Evolutionary conservation across 2,888 invertebrate species (phyloP), one percentile per base, ranked within the genome.

Genomic region (Tenthredo livida): DNA sequence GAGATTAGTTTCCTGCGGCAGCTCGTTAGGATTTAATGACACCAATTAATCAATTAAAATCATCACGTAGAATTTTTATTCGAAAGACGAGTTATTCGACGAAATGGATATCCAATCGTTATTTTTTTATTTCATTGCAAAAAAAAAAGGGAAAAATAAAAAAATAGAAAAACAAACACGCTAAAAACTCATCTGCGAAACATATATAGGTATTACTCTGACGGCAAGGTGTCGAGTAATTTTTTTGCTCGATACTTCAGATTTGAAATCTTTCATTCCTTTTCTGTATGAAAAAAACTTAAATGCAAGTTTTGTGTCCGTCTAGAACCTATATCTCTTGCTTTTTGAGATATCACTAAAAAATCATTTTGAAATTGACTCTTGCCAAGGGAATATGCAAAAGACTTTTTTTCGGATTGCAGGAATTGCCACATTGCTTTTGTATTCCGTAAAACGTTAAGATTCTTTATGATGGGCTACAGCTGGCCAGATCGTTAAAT

Each of bases 1-100:
- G 58, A 80, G 80, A 80, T 80, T 80, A 61, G 80, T 80, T 80
- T 80, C 80, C 58, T 80, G 33, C 50, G 80, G 80, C 80, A 33
- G 21, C 61, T 80, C 80, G 61, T 80, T 80, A 80, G 80, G 61
- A 61, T 29, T 40, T 25, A 50, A 12, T 61, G 25, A 15, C 37
- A 21, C 9, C 80, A 37, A 80, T 80, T n/a, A 29, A 61, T 80
- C 58, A 80, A 61, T 80, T 80, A 80, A 61, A 21, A 61, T 80
- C 80, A 61, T 80, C 80, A 15, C 80, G 37, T 61, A 12, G 17
- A 54, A 72, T n/a, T 72, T 40, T 40, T 58, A 25, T 29, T 47
- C 25, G 9, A 15, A 47, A 77, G 25, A 77, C 17, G 29, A 47
- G 50, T 12, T 15, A 77, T 37, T n/a, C 40, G 73, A 12, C 33